Percentiles rank a stretch among this genome's conserved stretches.
These are phyloP conservation scores for Xiphorhynchus erythropygius DNA, from an alignment of 2,797 vertebrate species.

Conservation along the genomic window DNA sequence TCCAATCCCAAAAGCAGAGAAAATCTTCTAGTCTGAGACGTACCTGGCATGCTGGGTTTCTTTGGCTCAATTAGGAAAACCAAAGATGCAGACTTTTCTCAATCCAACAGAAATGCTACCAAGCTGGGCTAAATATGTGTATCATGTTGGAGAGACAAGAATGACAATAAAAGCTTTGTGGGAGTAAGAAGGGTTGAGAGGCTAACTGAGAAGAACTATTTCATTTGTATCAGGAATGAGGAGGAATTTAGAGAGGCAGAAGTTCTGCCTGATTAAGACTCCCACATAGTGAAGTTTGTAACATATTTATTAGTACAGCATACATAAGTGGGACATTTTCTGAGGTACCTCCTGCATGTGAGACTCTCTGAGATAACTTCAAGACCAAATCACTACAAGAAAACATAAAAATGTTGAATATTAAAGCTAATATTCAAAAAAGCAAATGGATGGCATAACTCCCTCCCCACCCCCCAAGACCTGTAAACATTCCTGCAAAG, in stretches of 20 bases:
- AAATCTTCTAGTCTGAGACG: neutral
- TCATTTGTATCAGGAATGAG: neutral
- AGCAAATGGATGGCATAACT: neutral
- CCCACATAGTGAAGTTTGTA: neutral
- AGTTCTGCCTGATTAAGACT: neutral
- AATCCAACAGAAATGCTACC: neutral
- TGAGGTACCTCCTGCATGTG: neutral
- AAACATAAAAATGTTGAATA: neutral
- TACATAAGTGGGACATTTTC: neutral
- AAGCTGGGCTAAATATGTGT: neutral
- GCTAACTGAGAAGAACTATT: neutral
- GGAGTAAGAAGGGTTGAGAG: neutral
- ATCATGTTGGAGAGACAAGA: neutral
- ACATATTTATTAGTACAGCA: neutral
- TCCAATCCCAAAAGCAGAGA: neutral
- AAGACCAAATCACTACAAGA: neutral
- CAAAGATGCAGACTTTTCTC: neutral
- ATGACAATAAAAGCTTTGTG: neutral
- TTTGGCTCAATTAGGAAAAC: conserved; percentile 13
- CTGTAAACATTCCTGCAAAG: neutral
- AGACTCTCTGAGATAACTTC: neutral
- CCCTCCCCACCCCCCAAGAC: neutral
- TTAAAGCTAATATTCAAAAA: neutral
- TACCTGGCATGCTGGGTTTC: neutral
- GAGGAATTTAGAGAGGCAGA: neutral